Conservation (phyloP, 23 tunicate species). For the Trididemnum miniatum region DNA sequence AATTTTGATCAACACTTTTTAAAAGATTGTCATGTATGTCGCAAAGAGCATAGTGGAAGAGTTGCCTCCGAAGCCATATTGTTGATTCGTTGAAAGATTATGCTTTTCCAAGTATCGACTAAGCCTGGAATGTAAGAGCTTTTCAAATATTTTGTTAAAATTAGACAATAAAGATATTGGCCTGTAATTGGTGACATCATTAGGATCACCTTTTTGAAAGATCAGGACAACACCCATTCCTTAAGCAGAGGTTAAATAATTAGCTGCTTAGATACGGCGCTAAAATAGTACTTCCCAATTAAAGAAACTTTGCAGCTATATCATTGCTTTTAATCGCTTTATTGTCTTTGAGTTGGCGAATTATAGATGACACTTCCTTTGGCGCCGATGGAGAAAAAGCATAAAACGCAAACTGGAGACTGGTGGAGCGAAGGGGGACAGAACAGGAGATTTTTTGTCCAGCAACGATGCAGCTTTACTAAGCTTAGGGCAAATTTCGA, state of each 20-base stretch:
- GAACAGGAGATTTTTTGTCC: neutral
- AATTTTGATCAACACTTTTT: no score
- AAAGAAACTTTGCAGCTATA: neutral
- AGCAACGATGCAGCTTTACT: neutral
- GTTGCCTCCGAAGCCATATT: no score
- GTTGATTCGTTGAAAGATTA: no score
- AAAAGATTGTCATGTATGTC: neutral
- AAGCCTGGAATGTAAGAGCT: neutral
- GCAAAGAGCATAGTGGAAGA: neutral
- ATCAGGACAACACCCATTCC: neutral
- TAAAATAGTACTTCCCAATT: neutral
- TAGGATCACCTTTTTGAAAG: neutral
- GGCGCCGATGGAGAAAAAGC: neutral
- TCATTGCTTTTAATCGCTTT: no score
- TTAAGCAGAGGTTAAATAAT: neutral
- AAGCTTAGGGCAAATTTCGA: neutral
- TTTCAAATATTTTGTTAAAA: neutral
- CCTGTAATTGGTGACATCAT: slow-evolving; percentile 1
- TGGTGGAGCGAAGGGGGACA: neutral
- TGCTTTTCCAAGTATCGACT: neutral
- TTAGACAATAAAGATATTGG: no score
- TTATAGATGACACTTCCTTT: no score
- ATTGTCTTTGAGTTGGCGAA: no score
- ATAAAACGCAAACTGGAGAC: neutral
- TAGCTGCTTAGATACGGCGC: neutral